Evolutionary conservation across 2,888 invertebrate species (phyloP).

Genomic region (Rhyacophila evoluta): DNA sequence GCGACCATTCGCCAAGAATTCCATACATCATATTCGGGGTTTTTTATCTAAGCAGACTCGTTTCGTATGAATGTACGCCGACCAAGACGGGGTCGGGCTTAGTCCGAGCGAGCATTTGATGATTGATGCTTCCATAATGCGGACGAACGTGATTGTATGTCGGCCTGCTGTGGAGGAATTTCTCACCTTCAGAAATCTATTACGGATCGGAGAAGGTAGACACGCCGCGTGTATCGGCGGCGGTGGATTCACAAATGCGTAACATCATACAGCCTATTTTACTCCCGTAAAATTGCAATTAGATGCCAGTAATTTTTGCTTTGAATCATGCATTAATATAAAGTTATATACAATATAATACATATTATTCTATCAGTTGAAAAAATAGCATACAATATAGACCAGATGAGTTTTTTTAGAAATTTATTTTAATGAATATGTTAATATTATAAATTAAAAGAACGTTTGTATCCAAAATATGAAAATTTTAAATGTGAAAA

Average conservation of each 20-base stretch:
- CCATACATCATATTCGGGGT: constrained; percentile 29
- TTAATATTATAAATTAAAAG: too few relatives aligned
- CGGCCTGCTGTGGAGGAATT: background rate
- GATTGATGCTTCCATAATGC: constrained; percentile 38
- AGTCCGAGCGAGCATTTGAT: constrained; percentile 29
- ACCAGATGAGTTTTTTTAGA: too few relatives aligned
- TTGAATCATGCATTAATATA: too few relatives aligned
- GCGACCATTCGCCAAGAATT: background rate
- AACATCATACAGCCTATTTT: too few relatives aligned
- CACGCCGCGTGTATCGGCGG: background rate
- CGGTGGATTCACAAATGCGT: background rate
- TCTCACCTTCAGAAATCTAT: background rate
- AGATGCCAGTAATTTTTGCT: too few relatives aligned
- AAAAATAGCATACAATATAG: too few relatives aligned
- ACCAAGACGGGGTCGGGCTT: background rate
- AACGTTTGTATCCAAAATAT: too few relatives aligned
- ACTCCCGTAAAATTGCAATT: too few relatives aligned
- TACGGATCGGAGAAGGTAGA: background rate
- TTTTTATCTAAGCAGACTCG: background rate
- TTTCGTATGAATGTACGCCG: background rate
- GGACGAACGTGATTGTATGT: constrained; percentile 28
- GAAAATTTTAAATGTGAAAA: too few relatives aligned
- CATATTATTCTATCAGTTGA: too few relatives aligned
- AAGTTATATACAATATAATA: too few relatives aligned
- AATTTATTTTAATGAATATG: too few relatives aligned